phyloP scores from a whole-genome alignment of 2,888 invertebrate genomes.

The Entomobrya multifasciata region DNA sequence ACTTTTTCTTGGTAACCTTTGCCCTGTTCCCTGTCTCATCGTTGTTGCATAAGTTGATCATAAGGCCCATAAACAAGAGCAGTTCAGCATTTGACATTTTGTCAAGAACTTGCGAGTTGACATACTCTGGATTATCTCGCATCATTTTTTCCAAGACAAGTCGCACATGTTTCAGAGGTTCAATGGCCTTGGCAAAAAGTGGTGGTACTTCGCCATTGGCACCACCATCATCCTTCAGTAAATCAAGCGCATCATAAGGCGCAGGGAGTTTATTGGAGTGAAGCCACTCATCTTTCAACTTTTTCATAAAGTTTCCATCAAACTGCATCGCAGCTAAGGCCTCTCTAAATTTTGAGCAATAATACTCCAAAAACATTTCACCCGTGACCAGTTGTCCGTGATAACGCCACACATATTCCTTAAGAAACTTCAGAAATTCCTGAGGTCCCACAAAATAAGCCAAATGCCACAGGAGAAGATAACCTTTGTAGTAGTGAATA shows the following conservation, averaged over 20 bases:
- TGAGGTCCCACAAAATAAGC: conserved; percentile 80
- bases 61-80: conserved; percentile 5
- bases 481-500: conserved; percentile 82
- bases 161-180: background rate
- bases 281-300: conserved; percentile 52
- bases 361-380: conserved; percentile 80
- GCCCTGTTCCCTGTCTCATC: too few relatives aligned
- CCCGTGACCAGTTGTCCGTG: conserved; percentile 81
- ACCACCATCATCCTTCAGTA: background rate
- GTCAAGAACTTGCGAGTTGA: background rate
- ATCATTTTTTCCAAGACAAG: background rate
- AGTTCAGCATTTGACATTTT: background rate
- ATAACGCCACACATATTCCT: conserved; percentile 80
- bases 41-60: background rate
- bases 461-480: conserved; percentile 81
- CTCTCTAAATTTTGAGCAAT: conserved; percentile 77
- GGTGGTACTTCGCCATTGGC: background rate
- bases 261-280: conserved; percentile 47
- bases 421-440: conserved; percentile 80
- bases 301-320: background rate
- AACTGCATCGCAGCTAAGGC: background rate
- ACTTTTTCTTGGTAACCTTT: too few relatives aligned
- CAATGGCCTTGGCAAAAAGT: background rate
- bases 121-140: background rate
- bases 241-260: conserved; percentile 17